Conservation (phyloP, 2,113 vertebrate species). For the Lasiurus borealis region DNA sequence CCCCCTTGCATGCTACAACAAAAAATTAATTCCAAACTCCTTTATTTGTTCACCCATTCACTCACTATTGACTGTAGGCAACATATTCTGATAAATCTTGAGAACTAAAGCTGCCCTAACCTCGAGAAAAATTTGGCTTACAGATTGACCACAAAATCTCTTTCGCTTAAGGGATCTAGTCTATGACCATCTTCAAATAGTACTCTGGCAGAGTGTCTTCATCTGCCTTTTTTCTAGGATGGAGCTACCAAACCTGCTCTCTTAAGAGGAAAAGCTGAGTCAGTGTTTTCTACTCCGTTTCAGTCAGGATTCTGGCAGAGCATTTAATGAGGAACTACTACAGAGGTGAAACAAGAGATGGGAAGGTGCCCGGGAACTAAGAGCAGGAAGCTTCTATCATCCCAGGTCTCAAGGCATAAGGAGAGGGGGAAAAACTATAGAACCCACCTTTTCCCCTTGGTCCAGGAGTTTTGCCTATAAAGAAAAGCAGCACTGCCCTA, state of each 20-base stretch:
- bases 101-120: neutral
- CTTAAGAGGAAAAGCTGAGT: neutral
- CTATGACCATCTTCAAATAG: neutral
- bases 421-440: neutral
- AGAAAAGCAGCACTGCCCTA: neutral
- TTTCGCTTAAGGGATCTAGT: fast-evolving
- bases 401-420: neutral
- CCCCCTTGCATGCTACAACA: neutral
- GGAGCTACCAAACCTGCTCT: neutral
- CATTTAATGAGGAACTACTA: neutral
- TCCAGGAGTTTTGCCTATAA: neutral
- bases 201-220: neutral
- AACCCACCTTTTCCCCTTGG: neutral
- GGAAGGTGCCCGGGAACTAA: neutral
- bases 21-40: neutral
- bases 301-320: neutral
- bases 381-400: neutral
- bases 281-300: neutral
- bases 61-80: neutral
- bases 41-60: neutral
- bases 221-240: neutral
- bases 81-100: neutral
- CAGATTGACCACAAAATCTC: neutral
- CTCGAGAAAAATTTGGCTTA: neutral
- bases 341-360: neutral